A percentile compares a stretch with the other conserved stretches of the same genome.
These are phyloP conservation scores for Neostethus bicornis DNA, from an alignment of 2,797 vertebrate species.

Conservation along the genomic window DNA sequence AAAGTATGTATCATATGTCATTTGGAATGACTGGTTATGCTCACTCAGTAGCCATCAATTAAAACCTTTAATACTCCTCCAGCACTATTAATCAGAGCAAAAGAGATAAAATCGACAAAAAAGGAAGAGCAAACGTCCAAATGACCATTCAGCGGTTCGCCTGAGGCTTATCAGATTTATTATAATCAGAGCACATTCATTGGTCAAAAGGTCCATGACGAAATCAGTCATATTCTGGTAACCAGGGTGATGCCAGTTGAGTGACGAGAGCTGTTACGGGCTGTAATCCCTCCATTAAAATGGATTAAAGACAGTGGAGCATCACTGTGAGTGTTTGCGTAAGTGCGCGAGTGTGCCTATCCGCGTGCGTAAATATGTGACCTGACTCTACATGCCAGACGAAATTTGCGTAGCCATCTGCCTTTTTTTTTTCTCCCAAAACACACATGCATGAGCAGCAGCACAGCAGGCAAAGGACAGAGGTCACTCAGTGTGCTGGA, in stretches of 20 bases:
- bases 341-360: constrained; percentile 18
- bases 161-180: constrained; percentile 76
- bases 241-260: constrained; percentile 63
- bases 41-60: constrained; percentile 4
- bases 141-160: constrained; percentile 48
- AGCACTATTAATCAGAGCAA: constrained; percentile 30
- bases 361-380: constrained; percentile 45
- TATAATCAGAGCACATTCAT: constrained; percentile 52
- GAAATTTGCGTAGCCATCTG: constrained; percentile 57
- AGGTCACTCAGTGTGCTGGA: constrained; percentile 32
- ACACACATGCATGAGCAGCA: constrained; percentile 16
- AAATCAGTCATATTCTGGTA: constrained; percentile 66
- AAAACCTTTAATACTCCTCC: constrained; percentile 8
- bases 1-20: not conserved
- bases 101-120: constrained; percentile 10
- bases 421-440: constrained; percentile 30
- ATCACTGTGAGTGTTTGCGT: constrained; percentile 39
- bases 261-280: constrained; percentile 64
- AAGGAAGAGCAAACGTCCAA: constrained; percentile 44
- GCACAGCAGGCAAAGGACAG: constrained; percentile 13
- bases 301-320: constrained; percentile 78
- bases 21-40: not conserved
- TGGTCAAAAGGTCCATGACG: constrained; percentile 60
- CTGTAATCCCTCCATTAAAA: constrained; percentile 80
- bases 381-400: constrained; percentile 47